A percentile compares a stretch with the other conserved stretches of the same genome.
Conservation (phyloP, 2,113 vertebrate genomes). For the Corythoichthys intestinalis region DNA sequence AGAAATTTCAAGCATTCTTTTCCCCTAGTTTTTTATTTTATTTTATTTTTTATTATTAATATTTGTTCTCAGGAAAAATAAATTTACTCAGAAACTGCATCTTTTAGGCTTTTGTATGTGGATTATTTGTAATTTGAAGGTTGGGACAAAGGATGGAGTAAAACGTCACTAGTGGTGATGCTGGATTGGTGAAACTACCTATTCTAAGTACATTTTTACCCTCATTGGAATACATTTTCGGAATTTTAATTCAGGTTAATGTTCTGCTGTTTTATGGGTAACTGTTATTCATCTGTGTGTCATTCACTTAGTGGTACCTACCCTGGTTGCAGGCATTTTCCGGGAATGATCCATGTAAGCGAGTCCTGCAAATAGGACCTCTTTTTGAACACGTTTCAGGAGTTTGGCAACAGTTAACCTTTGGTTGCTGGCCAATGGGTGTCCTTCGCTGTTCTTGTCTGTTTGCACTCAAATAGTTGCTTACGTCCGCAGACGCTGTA, state of each 20-base stretch:
- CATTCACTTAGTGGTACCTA: constrained; percentile 3
- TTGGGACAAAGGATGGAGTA: no score
- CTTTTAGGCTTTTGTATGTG: no score
- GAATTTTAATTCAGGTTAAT: background rate
- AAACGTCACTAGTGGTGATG: no score
- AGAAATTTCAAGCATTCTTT: no score
- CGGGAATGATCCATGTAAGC: constrained; percentile 28
- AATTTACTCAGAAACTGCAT: no score
- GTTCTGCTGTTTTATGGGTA: background rate
- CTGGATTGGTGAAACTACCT: no score
- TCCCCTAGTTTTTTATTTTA: no score
- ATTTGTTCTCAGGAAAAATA: no score
- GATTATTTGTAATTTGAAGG: no score
- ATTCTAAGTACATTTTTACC: background rate
- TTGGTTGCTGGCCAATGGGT: constrained; percentile 70
- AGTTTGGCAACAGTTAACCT: constrained; percentile 66
- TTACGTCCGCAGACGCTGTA: constrained; percentile 9
- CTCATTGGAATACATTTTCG: background rate
- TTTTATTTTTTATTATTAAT: no score
- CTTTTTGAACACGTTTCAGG: constrained; percentile 58
- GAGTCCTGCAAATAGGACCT: constrained; percentile 35
- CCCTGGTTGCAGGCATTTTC: constrained; percentile 15
- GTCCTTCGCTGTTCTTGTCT: constrained; percentile 46
- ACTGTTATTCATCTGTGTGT: background rate
- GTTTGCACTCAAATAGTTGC: constrained; percentile 56